Evolutionary conservation across 1,140 invertebrate genomes (phyloP).

Genomic region (Nomia melanderi): DNA sequence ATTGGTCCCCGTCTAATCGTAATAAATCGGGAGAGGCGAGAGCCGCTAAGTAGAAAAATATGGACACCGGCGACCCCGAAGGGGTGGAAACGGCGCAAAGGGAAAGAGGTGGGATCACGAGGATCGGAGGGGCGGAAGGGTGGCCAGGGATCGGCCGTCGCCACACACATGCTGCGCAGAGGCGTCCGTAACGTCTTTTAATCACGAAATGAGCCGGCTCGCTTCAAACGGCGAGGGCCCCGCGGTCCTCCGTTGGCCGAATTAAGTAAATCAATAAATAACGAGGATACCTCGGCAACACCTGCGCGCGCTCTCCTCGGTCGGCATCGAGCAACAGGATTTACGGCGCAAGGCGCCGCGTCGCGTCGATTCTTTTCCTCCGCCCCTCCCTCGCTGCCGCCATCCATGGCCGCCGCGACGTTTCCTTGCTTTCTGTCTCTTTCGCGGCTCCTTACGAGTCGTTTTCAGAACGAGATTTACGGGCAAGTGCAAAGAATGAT

Average conservation of each 20-base stretch:
- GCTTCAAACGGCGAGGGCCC: constrained; percentile 73
- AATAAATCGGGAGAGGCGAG: constrained; percentile 75
- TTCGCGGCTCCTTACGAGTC: too few species aligned
- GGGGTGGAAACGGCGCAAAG: constrained; percentile 31
- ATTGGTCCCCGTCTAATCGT: constrained; percentile 63
- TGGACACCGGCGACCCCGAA: constrained; percentile 50
- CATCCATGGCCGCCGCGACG: not conserved
- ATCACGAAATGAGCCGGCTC: constrained; percentile 79
- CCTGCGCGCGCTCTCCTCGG: constrained; percentile 72
- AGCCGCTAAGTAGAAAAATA: constrained; percentile 79
- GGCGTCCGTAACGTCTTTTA: constrained; percentile 80
- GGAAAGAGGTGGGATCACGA: not conserved
- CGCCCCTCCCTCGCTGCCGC: not conserved
- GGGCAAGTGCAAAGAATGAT: too few species aligned
- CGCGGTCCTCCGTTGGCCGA: constrained; percentile 75
- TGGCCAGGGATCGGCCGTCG: constrained; percentile 55
- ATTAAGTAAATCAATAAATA: constrained; percentile 82
- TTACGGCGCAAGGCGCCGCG: constrained; percentile 60
- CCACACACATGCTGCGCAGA: constrained; percentile 77
- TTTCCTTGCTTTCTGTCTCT: not conserved
- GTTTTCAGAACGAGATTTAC: too few species aligned
- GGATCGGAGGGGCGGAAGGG: constrained; percentile 3
- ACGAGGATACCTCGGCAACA: constrained; percentile 75
- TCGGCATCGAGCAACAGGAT: constrained; percentile 61
- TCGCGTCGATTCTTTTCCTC: constrained; percentile 44